A percentile compares a stretch with the other conserved stretches of the same genome.
Evolutionary conservation across 1,140 invertebrate species (phyloP).

Genomic region (Micrasema minimum): DNA sequence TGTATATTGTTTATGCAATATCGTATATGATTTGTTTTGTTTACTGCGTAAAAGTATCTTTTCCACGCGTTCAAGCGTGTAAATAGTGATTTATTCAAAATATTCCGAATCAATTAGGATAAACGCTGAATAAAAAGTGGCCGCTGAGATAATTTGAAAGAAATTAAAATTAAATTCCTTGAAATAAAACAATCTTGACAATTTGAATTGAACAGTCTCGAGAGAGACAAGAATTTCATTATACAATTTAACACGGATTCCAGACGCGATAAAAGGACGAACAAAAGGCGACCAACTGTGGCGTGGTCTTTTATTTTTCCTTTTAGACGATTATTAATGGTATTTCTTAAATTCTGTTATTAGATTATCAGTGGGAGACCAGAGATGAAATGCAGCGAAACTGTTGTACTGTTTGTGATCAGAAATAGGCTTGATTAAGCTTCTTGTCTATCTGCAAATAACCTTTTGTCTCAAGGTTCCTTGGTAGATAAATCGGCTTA

Average conservation of each 20-base stretch:
- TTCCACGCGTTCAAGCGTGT: no score
- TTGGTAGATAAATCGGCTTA: no score
- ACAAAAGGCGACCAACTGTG: constrained; percentile 41
- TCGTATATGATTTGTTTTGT: no score
- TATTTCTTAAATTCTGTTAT: constrained; percentile 64
- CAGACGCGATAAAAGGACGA: constrained; percentile 35
- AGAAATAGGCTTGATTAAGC: constrained; percentile 13
- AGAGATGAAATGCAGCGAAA: constrained; percentile 25
- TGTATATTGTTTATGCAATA: no score
- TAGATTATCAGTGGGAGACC: constrained; percentile 60
- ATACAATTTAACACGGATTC: constrained; percentile 53
- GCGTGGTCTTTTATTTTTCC: constrained; percentile 41
- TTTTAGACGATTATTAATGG: constrained; percentile 58
- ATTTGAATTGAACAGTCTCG: constrained; percentile 29
- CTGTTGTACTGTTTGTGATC: constrained; percentile 6
- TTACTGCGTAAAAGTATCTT: no score
- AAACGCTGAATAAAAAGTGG: no score
- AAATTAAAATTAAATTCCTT: not conserved
- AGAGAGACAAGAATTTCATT: constrained; percentile 40
- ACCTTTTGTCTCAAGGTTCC: not conserved
- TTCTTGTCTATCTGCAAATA: constrained; percentile 26
- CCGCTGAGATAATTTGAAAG: no score
- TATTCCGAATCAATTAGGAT: no score
- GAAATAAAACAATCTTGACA: constrained; percentile 19
- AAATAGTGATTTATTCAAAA: no score